These are phyloP conservation scores for Caenorhabditis briggsae DNA, from an alignment of 1,140 invertebrate species.

Conservation along the genomic window DNA sequence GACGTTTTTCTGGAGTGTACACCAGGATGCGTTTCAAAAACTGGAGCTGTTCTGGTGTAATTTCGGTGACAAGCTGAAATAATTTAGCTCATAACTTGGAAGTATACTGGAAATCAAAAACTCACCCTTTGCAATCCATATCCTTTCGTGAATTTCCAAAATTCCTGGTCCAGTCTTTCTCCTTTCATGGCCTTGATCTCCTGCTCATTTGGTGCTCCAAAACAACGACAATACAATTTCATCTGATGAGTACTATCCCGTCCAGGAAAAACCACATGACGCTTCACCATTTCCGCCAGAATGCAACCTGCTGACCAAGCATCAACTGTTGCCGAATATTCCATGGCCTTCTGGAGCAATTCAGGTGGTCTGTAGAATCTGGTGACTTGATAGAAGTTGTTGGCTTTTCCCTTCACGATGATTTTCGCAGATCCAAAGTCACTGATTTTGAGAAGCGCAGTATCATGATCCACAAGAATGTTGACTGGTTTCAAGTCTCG, in stretches of 20 bases:
- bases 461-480: constrained; percentile 68
- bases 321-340: constrained; percentile 80
- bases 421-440: constrained; percentile 72
- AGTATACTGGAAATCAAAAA: neutral
- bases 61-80: constrained; percentile 61
- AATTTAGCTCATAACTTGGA: neutral
- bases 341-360: constrained; percentile 64
- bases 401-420: constrained; percentile 56
- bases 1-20: constrained; percentile 65
- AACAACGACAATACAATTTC: constrained; percentile 96
- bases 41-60: constrained; percentile 58
- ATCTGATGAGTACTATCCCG: constrained; percentile 98
- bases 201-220: constrained; percentile 90
- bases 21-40: constrained; percentile 64
- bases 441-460: constrained; percentile 70
- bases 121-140: neutral
- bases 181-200: constrained; percentile 64
- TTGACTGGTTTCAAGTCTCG: constrained; percentile 74
- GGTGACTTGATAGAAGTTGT: constrained; percentile 70
- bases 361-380: constrained; percentile 71
- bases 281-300: constrained; percentile 88
- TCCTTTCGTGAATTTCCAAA: constrained; percentile 30
- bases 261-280: constrained; percentile 97
- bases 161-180: constrained; percentile 21
- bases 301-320: constrained; percentile 99